These are phyloP conservation scores for Strix uralensis DNA, from an alignment of 2,113 vertebrate species.

Conservation along the genomic window DNA sequence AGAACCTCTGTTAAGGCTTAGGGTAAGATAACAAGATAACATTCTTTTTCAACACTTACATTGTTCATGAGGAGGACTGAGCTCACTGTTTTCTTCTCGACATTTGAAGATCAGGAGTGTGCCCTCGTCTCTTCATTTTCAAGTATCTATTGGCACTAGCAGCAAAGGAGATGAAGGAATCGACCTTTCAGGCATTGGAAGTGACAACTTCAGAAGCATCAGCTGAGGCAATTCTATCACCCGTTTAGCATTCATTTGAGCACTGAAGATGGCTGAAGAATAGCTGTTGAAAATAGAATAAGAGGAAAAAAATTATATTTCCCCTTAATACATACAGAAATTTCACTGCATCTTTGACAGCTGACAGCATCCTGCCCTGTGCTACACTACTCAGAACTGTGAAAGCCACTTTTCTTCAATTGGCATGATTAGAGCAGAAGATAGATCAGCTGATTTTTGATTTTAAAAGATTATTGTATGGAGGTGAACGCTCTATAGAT, in stretches of 20 bases:
- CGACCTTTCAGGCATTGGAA: slow-evolving; percentile 37
- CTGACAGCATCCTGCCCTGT: background rate
- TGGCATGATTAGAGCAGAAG: background rate
- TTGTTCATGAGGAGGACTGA: background rate
- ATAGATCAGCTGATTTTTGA: background rate
- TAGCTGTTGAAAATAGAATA: slow-evolving; percentile 5
- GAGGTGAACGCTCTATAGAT: background rate
- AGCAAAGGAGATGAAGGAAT: slow-evolving; percentile 36
- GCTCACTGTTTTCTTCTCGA: slow-evolving; percentile 21
- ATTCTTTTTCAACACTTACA: background rate
- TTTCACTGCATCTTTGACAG: background rate
- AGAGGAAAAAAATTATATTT: background rate
- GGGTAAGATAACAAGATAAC: background rate
- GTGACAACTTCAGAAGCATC: slow-evolving; percentile 49
- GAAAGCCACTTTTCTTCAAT: background rate
- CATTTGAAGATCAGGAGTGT: slow-evolving; percentile 29
- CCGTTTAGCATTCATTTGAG: slow-evolving; percentile 24
- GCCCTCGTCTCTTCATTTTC: slow-evolving; percentile 54
- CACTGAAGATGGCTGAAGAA: background rate
- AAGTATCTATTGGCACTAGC: background rate
- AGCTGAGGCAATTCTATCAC: background rate
- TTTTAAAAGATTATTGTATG: background rate
- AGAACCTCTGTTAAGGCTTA: background rate
- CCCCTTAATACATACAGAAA: background rate
- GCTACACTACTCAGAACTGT: background rate